Base-by-base conservation (phyloP, 2,797 vertebrate genomes). In the Myotis pilosus region DNA sequence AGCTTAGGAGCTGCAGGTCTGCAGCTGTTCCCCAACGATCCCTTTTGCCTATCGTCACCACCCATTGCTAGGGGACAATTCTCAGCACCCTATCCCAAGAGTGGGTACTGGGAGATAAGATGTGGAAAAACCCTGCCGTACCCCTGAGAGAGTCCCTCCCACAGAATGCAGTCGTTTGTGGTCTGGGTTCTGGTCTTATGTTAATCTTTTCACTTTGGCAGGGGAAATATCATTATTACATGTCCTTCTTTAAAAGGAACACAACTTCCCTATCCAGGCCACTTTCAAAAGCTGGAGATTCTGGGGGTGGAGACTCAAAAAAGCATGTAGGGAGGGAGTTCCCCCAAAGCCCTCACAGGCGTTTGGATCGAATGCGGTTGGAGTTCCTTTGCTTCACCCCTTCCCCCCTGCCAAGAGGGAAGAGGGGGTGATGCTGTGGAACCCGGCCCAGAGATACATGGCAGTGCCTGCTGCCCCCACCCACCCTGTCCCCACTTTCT, bases 371-470 rank as follows among this genome's bases (percentile, higher is more conserved):
- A 94, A 33, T 33, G 9, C 95, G 98, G 97, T 98, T 98, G 99
- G 98, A 98, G 97, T 97, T 98, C 97, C 98, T 97, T 97, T 96
- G 98, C 97, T 92, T 97, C 97, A 95, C 95, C 96, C 79, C 69
- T 83, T 36, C 30, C 95, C 93, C 94, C 81, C 64, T 47, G 74
- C 91, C 88, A 91, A 90, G 80, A 96, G 57, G 25, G 92, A 85
- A 96, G 94, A 97, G 22, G 74, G 93, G 89, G 28, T 96, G 95
- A 92, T 83, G 75, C 92, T 86, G 23, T 92, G 93, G 95, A 96
- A 74, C 57, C 92, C n/a, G 6, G 86, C 91, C n/a, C 96, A 87
- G 84, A 96, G 91, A 92, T 22, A 71, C 19, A 47, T 12, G 80
- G 84, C 95, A 96, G 80, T 80, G 92, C 87, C 95, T 96, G 91